Percentiles rank a stretch among this genome's conserved stretches.
phyloP scores from a whole-genome alignment of 2,113 vertebrate species.

The Chrysochloris asiatica region DNA sequence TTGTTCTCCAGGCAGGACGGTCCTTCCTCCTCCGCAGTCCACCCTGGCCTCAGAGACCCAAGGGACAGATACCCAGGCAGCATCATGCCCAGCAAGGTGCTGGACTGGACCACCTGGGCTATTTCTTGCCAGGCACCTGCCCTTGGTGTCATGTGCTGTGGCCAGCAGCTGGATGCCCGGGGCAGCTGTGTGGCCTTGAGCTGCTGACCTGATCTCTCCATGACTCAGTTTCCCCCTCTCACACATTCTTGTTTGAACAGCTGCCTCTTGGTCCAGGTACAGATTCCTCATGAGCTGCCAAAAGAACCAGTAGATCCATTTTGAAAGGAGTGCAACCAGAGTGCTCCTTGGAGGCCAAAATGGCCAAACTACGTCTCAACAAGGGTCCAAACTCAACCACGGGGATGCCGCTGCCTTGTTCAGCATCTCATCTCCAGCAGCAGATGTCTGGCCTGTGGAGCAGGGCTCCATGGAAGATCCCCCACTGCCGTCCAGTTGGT shows the following conservation, averaged over 20 bases:
- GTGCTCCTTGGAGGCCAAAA: no score
- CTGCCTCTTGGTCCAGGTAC: no score
- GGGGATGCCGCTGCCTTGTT: no score
- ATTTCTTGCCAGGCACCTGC: neutral
- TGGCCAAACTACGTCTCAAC: no score
- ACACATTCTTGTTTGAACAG: fast-evolving
- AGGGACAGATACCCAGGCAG: fast-evolving
- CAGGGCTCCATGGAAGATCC: no score
- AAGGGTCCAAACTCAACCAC: no score
- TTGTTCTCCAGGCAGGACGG: neutral
- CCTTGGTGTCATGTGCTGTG: neutral
- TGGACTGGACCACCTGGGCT: fast-evolving
- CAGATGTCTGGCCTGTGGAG: no score
- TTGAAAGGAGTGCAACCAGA: no score
- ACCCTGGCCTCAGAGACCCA: neutral
- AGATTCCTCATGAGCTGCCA: no score
- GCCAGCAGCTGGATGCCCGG: neutral
- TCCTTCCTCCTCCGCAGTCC: neutral
- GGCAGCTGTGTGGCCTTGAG: neutral
- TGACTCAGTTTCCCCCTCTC: neutral
- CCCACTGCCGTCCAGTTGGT: no score
- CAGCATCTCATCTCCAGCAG: no score
- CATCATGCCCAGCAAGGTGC: neutral
- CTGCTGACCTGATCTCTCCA: neutral
- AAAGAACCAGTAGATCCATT: no score